Evolutionary conservation across 1,140 invertebrate genomes (phyloP).

Genomic region (Limonius californicus): DNA sequence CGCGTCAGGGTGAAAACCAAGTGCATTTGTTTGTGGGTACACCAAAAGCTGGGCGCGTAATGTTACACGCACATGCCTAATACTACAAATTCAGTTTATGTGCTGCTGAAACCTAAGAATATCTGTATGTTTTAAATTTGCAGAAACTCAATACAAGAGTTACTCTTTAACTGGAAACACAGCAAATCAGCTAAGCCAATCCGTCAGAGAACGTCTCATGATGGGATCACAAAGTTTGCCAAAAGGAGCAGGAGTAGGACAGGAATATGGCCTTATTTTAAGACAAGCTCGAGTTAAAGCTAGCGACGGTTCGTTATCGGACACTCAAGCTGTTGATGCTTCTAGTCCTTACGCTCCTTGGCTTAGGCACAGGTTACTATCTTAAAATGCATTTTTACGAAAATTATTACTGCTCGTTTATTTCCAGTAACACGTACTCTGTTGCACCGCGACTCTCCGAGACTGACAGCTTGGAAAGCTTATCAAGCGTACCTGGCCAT

Average conservation of each 20-base stretch:
- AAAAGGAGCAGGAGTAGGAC: conserved; percentile 63
- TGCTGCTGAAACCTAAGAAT: no score
- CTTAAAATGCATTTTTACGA: background rate
- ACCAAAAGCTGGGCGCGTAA: no score
- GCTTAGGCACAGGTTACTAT: conserved; percentile 66
- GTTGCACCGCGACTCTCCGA: conserved; percentile 61
- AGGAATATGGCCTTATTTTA: conserved; percentile 46
- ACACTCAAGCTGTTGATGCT: conserved; percentile 66
- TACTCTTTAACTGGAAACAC: conserved; percentile 77
- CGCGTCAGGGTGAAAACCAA: no score
- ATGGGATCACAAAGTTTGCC: conserved; percentile 75
- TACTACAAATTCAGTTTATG: no score
- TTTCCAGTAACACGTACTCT: conserved; percentile 61
- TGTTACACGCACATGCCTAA: no score
- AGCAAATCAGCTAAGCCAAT: conserved; percentile 79
- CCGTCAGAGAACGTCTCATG: conserved; percentile 73
- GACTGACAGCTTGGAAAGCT: conserved; percentile 61
- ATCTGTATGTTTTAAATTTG: no score
- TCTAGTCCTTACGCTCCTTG: conserved; percentile 65
- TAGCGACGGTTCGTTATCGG: conserved; percentile 75
- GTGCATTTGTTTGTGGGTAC: no score
- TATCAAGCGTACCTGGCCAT: conserved; percentile 59
- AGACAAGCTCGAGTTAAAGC: conserved; percentile 57
- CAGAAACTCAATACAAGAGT: conserved; percentile 61
- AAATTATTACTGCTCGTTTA: conserved; percentile 24